A percentile compares a stretch with the other conserved stretches of the same genome.
Conservation (phyloP, 92 coral and sea anemone species). For the Ricordea florida region DNA sequence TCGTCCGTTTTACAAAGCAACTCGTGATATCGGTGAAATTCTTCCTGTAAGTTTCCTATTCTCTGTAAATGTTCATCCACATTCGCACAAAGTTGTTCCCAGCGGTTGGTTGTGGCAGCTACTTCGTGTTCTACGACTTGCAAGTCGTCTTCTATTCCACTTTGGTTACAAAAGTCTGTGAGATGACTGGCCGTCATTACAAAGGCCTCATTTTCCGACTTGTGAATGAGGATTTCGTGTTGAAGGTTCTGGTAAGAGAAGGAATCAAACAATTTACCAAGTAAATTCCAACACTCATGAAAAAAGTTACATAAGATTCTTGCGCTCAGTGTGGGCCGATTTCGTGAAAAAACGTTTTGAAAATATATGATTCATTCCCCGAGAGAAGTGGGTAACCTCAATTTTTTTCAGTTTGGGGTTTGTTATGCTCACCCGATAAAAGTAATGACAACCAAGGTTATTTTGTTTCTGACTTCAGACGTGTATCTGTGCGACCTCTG, state of each 20-base stretch:
- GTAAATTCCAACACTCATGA: background rate
- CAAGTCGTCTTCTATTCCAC: conserved; percentile 68
- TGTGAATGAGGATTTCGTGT: conserved; percentile 74
- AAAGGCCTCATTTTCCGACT: conserved; percentile 75
- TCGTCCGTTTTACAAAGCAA: conserved; percentile 67
- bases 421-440: too few species aligned
- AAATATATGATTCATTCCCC: too few species aligned
- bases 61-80: conserved; percentile 63
- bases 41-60: conserved; percentile 69
- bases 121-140: conserved; percentile 84
- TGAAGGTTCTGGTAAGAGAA: conserved; percentile 68
- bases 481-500: too few species aligned
- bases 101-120: conserved; percentile 66
- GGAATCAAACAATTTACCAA: background rate
- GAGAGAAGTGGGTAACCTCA: too few species aligned
- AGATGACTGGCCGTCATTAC: conserved; percentile 51
- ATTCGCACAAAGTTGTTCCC: conserved; percentile 70
- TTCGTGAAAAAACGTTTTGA: too few species aligned
- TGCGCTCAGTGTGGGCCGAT: too few species aligned
- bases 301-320: too few species aligned
- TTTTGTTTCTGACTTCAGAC: too few species aligned
- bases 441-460: too few species aligned
- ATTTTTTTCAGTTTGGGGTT: too few species aligned
- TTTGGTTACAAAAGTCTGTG: conserved; percentile 59
- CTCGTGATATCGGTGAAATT: conserved; percentile 79